Conservation (phyloP, 1,140 invertebrate species). For the Vanessa tameamea region DNA sequence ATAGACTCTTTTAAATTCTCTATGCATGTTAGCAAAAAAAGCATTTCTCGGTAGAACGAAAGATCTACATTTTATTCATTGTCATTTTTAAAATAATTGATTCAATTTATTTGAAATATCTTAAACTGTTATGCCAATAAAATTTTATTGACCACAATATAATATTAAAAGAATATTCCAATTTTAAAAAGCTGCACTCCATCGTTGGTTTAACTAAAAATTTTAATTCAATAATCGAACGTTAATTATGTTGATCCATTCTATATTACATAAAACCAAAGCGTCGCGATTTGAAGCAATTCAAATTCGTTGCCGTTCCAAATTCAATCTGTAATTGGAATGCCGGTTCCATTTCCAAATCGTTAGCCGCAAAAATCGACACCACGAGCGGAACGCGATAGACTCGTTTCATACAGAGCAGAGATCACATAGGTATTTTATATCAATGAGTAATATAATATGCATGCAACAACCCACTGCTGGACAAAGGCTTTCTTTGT, state of each 20-base stretch:
- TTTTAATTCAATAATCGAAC: neutral
- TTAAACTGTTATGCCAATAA: no score
- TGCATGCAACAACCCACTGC: no score
- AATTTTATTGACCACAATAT: no score
- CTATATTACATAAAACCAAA: slow-evolving; percentile 23
- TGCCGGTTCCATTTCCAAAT: slow-evolving; percentile 45
- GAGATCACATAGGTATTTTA: neutral
- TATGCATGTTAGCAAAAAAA: slow-evolving; percentile 17
- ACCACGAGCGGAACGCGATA: slow-evolving; percentile 43
- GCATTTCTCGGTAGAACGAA: neutral
- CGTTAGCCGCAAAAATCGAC: slow-evolving; percentile 60
- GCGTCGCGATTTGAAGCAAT: slow-evolving; percentile 11
- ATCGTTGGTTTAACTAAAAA: no score
- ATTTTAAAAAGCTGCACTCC: no score
- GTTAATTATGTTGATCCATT: neutral
- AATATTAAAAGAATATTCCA: no score
- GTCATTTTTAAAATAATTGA: no score
- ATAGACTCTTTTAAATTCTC: slow-evolving; percentile 46
- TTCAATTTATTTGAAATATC: no score
- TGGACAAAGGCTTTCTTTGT: no score
- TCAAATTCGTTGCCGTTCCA: slow-evolving; percentile 30
- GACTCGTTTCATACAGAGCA: slow-evolving; percentile 13
- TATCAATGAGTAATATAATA: neutral
- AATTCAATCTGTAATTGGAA: slow-evolving; percentile 51
- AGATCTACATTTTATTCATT: neutral